A percentile compares a stretch with the other conserved stretches of the same genome.
Conservation (phyloP, 2,888 invertebrate genomes). For the Mantis religiosa region DNA sequence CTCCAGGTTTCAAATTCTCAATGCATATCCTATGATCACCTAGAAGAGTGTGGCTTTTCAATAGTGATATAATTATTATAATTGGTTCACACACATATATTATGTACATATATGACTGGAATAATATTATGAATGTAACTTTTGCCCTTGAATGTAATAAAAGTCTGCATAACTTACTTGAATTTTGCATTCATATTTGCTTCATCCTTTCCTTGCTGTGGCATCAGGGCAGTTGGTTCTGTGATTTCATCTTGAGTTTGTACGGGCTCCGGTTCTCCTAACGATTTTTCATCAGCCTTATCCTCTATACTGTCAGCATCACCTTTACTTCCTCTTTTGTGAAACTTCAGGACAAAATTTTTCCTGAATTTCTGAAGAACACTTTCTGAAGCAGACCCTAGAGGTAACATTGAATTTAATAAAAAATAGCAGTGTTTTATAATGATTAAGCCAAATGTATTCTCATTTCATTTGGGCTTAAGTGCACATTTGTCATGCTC, state of each 20-base stretch:
- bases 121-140: background rate
- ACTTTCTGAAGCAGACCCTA: slow-evolving; percentile 45
- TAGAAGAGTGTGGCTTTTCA: too few relatives aligned
- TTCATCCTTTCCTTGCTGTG: slow-evolving; percentile 36
- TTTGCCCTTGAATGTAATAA: background rate
- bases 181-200: slow-evolving; percentile 38
- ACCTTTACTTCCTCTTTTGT: slow-evolving; percentile 50
- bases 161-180: slow-evolving; percentile 6
- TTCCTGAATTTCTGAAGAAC: slow-evolving; percentile 68
- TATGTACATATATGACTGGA: too few relatives aligned
- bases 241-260: background rate
- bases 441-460: too few relatives aligned
- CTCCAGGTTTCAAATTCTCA: too few relatives aligned
- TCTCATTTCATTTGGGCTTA: too few relatives aligned
- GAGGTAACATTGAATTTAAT: background rate
- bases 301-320: slow-evolving; percentile 41
- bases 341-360: slow-evolving; percentile 60
- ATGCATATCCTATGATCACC: too few relatives aligned
- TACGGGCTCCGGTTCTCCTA: slow-evolving; percentile 38
- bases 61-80: too few relatives aligned
- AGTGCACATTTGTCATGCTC: too few relatives aligned
- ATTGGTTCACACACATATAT: too few relatives aligned
- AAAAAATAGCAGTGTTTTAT: background rate
- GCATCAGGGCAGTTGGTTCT: background rate
- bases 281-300: slow-evolving; percentile 35